Evolutionary conservation across 2,113 vertebrate genomes (phyloP).

Genomic region (Tragulus kanchil): DNA sequence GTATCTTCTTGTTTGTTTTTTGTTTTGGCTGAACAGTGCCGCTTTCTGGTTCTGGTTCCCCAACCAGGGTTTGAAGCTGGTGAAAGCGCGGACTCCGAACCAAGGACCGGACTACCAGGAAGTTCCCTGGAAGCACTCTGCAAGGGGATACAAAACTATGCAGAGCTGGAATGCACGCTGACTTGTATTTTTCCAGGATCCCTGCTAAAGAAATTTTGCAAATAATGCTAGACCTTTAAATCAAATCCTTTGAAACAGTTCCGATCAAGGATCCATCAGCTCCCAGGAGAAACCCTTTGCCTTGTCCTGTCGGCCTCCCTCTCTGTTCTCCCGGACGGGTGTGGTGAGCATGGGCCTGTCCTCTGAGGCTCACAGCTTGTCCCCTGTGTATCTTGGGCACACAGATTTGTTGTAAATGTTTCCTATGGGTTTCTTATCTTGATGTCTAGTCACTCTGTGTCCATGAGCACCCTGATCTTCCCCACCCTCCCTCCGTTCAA

Average conservation of each 20-base stretch:
- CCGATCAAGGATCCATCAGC: not conserved
- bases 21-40: accelerated
- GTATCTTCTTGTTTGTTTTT: not conserved
- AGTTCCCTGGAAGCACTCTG: not conserved
- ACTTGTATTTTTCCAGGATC: not conserved
- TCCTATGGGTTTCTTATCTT: not conserved
- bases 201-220: not conserved
- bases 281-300: not conserved
- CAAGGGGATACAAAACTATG: not conserved
- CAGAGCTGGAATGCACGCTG: not conserved
- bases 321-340: not conserved
- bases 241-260: not conserved
- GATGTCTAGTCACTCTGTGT: not conserved
- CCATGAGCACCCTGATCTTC: not conserved
- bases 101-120: not conserved
- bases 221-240: not conserved
- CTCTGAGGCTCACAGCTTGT: not conserved
- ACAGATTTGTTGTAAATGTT: not conserved
- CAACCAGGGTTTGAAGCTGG: not conserved
- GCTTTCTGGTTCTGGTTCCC: not conserved
- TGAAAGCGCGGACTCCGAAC: not conserved
- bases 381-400: not conserved
- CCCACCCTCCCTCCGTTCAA: not conserved
- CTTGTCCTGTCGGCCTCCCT: not conserved
- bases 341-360: accelerated